These are phyloP conservation scores for Magallana nippona DNA, from an alignment of 2,888 invertebrate genomes.

Conservation along the genomic window DNA sequence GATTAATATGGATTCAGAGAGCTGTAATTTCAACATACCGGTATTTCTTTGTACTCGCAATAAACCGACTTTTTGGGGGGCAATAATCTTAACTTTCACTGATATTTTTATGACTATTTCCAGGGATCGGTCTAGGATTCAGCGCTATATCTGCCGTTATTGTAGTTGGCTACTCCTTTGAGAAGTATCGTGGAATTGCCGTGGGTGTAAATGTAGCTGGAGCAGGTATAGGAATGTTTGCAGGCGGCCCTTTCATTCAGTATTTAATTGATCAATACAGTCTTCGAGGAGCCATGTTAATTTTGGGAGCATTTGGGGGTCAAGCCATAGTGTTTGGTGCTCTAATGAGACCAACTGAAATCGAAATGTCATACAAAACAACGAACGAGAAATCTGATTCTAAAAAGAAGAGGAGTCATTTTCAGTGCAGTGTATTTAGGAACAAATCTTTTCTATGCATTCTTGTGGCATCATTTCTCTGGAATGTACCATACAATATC, in stretches of 20 bases:
- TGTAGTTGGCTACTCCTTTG: conserved; percentile 45
- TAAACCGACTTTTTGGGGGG: no score
- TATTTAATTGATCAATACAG: conserved; percentile 42
- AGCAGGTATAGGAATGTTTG: conserved; percentile 46
- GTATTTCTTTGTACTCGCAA: no score
- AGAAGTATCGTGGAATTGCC: conserved; percentile 45
- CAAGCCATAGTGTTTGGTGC: conserved; percentile 41
- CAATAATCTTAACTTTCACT: no score
- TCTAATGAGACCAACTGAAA: conserved; percentile 44
- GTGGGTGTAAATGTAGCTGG: conserved; percentile 42
- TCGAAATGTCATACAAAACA: conserved; percentile 39
- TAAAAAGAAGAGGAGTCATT: background rate
- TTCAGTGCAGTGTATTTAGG: conserved; percentile 35
- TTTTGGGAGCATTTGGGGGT: conserved; percentile 41
- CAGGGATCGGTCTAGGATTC: conserved; percentile 43
- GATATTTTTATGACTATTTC: no score
- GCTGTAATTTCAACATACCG: no score
- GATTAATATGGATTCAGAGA: no score
- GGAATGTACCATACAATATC: conserved; percentile 42
- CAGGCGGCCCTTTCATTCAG: conserved; percentile 45
- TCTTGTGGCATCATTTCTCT: conserved; percentile 23
- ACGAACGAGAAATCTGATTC: background rate
- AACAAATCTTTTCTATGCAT: conserved; percentile 46
- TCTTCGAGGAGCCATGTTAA: conserved; percentile 39
- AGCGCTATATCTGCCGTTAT: conserved; percentile 36